Evolutionary conservation across 1,140 invertebrate genomes (phyloP).

Genomic region (Platorchestia sp.): DNA sequence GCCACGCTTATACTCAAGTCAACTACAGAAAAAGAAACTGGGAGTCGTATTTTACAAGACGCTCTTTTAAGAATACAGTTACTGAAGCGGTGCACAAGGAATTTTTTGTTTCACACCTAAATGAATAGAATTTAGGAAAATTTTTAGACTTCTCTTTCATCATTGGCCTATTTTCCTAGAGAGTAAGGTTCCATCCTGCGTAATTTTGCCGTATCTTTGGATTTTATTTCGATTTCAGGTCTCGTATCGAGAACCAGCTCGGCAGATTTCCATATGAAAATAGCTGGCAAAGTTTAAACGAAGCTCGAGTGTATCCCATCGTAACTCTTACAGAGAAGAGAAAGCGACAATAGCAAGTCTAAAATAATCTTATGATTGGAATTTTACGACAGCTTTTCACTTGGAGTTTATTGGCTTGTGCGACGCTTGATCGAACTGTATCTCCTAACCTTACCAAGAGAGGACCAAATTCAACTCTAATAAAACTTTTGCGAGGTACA

Average conservation of each 20-base stretch:
- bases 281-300: conserved; percentile 49
- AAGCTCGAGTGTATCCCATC: conserved; percentile 45
- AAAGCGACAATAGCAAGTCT: conserved; percentile 47
- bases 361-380: conserved; percentile 52
- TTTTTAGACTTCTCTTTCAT: background rate
- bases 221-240: conserved; percentile 37
- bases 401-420: background rate
- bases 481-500: conserved; percentile 45
- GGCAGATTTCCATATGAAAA: conserved; percentile 53
- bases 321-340: conserved; percentile 43
- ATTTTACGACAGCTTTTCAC: conserved; percentile 40
- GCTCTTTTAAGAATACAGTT: background rate
- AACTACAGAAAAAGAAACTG: background rate
- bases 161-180: background rate
- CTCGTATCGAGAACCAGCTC: background rate
- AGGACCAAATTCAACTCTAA: background rate
- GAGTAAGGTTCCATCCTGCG: background rate
- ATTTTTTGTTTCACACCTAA: background rate
- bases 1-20: conserved; percentile 20
- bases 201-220: conserved; percentile 32
- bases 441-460: background rate
- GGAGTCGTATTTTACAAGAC: background rate
- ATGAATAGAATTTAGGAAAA: background rate
- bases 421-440: conserved; percentile 25
- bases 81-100: background rate